These are phyloP conservation scores for Parasteatoda tepidariorum DNA, from an alignment of 1,140 invertebrate species.

Conservation along the genomic window DNA sequence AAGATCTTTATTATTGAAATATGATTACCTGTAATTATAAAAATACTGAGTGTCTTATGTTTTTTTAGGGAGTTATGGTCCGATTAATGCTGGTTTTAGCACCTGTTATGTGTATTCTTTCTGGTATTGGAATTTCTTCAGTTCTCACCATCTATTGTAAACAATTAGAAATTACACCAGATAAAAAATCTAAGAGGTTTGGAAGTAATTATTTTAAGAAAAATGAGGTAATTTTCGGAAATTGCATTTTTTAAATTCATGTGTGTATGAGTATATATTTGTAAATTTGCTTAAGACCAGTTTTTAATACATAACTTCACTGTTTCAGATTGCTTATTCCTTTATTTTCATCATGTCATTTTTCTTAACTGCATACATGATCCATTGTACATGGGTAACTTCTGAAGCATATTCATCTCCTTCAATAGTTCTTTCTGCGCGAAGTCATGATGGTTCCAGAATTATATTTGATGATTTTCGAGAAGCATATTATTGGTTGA, in stretches of 20 bases:
- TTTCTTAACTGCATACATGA: conserved; percentile 90
- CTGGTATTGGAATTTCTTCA: conserved; percentile 92
- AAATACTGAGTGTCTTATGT: too few relatives aligned
- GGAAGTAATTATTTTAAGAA: conserved; percentile 87
- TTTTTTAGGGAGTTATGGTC: conserved; percentile 91
- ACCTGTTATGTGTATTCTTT: conserved; percentile 97
- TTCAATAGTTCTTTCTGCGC: conserved; percentile 95
- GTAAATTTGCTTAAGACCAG: background rate
- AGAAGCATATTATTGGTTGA: conserved; percentile 97
- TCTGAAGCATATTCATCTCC: conserved; percentile 98
- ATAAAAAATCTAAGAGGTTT: conserved; percentile 76
- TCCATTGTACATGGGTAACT: conserved; percentile 99
- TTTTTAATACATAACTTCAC: background rate
- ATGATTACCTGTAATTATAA: too few relatives aligned
- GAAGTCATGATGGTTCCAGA: conserved; percentile 90
- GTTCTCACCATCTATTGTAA: conserved; percentile 91
- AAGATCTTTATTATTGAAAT: too few relatives aligned
- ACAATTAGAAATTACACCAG: conserved; percentile 76
- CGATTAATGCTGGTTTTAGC: conserved; percentile 97
- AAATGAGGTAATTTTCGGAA: conserved; percentile 76
- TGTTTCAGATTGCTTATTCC: conserved; percentile 79
- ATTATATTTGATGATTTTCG: conserved; percentile 99
- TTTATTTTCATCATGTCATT: conserved; percentile 88
- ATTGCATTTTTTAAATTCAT: background rate
- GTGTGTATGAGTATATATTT: background rate